Conservation (phyloP, 2,888 invertebrate species). For the Agrochola circellaris region DNA sequence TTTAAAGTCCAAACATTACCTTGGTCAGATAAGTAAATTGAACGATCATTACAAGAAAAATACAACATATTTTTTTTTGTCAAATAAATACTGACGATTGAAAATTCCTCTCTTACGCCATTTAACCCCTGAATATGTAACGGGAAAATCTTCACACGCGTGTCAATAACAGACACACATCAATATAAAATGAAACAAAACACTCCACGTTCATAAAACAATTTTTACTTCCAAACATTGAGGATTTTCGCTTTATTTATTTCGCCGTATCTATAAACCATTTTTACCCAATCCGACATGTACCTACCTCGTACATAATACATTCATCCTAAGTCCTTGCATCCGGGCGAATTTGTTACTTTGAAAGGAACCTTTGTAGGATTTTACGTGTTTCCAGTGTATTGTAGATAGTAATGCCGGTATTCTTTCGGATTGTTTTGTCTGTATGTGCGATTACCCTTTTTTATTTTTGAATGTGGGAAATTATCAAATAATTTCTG, state of each 20-base stretch:
- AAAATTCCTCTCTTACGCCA: background rate
- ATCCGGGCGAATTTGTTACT: conserved; percentile 76
- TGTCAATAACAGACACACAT: background rate
- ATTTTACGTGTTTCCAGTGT: conserved; percentile 64
- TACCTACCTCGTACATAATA: conserved; percentile 78
- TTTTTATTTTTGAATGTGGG: no score
- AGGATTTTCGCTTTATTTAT: conserved; percentile 49
- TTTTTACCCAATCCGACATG: conserved; percentile 69
- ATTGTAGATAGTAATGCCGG: conserved; percentile 67
- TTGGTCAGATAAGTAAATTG: background rate
- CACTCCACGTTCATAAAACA: conserved; percentile 23
- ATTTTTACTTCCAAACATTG: conserved; percentile 36
- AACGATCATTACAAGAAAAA: background rate
- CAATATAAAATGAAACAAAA: conserved; percentile 28
- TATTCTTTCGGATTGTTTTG: conserved; percentile 71
- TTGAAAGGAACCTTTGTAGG: conserved; percentile 48
- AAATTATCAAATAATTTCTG: no score
- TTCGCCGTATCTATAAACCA: conserved; percentile 62
- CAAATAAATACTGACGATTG: no score
- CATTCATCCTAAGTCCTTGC: conserved; percentile 76
- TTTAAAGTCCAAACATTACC: background rate
- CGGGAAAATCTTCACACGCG: no score
- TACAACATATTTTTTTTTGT: background rate
- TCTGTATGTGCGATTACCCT: conserved; percentile 58
- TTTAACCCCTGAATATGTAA: background rate